Evolutionary conservation across 2,113 vertebrate species (phyloP), one percentile per base, ranked within the genome.

Genomic region (Jaculus jaculus): DNA sequence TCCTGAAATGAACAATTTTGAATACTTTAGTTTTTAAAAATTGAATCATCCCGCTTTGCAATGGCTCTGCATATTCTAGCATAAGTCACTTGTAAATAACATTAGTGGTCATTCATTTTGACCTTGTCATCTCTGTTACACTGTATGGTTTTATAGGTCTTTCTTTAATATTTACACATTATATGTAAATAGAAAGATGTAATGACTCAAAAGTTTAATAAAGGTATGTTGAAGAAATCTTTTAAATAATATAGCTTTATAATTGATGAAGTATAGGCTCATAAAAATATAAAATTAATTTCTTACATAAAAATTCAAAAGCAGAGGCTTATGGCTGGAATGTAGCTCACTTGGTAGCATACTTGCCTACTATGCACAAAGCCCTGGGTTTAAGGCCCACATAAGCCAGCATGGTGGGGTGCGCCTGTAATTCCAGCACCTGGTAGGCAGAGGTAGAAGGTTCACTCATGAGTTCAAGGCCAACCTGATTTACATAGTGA

Each of bases 261-360:
- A 69, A 81, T 81, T 78, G 32, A n/a, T 37, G 81, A 87, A 16
- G 51, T 51, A 1, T 20, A 65, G 65, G 21, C 11, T 65, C 80
- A 87, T 95, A 82, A 78, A 30, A 51, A 96, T 68, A 85, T 82
- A 63, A 92, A 93, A 94, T 95, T 95, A 94, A 94, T 86, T 86
- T 96, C 68, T 74, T 90, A 72, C 37, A 85, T 94, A 24, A 65
- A 75, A 94, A 74, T 84, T 61, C 69, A 88, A 82, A 90, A 66
- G 78, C 81, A 85, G 20, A 66, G 32, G n/a, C 66, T 54, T 87
- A 20, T 89, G n/a, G n/a, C n/a, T n/a, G n/a, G n/a, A n/a, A 47
- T 47, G 42, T n/a, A n/a, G n/a, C n/a, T 47, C 42, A 8, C 5
- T 47, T 47, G 42, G 42, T 47, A 47, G 42, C 5, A 47, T 47